phyloP scores from a whole-genome alignment of 2,797 vertebrate species.

The Taenioides sp. region DNA sequence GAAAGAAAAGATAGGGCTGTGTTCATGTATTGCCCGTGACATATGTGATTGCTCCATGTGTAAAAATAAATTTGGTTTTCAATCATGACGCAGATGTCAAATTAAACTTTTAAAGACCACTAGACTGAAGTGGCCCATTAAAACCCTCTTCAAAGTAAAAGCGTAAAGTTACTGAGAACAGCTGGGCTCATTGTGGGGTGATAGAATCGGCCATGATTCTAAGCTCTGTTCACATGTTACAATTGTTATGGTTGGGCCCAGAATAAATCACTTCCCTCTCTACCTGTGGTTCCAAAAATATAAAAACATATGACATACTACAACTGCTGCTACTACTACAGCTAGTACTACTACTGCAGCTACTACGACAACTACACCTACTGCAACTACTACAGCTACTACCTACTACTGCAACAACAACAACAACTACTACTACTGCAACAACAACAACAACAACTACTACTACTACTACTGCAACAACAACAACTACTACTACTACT shows the following conservation, averaged over 20 bases:
- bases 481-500: too few relatives aligned
- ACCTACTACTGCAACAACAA: too few relatives aligned
- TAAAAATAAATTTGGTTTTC: constrained; percentile 32
- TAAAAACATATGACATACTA: neutral
- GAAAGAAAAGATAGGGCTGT: constrained; percentile 36
- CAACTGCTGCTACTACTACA: neutral
- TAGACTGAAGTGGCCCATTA: constrained; percentile 46
- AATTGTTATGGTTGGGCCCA: constrained; percentile 47
- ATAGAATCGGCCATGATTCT: constrained; percentile 42
- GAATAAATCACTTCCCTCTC: constrained; percentile 43
- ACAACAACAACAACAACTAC: too few relatives aligned
- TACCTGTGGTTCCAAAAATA: neutral
- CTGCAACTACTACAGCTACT: too few relatives aligned
- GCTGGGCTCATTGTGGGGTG: constrained; percentile 58
- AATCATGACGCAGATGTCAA: constrained; percentile 56
- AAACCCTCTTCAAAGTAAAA: constrained; percentile 41
- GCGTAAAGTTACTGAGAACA: constrained; percentile 39
- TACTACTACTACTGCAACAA: too few relatives aligned
- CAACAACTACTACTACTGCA: too few relatives aligned
- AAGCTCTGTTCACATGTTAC: constrained; percentile 37
- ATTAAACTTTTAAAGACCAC: constrained; percentile 57
- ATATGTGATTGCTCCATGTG: constrained; percentile 43
- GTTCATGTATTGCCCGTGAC: constrained; percentile 57
- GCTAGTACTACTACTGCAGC: too few relatives aligned
- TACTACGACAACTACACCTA: too few relatives aligned